Evolutionary conservation across 2,797 vertebrate genomes (phyloP).

Genomic region (Oophaga sylvatica): DNA sequence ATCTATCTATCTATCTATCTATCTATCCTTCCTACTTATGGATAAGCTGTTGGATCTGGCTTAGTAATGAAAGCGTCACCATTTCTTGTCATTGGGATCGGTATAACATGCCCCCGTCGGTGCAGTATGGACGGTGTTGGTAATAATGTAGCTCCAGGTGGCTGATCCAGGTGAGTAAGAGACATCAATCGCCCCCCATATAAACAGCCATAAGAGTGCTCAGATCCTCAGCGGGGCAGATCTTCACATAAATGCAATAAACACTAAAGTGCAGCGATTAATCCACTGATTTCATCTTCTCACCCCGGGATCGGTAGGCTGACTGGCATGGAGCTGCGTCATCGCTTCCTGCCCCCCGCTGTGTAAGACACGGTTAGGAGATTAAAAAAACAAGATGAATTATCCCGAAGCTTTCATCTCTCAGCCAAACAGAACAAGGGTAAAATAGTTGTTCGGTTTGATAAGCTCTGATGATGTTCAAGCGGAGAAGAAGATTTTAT

Average conservation of each 20-base stretch:
- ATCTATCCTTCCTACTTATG: neutral
- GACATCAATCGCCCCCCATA: constrained; percentile 10
- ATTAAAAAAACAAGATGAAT: constrained; percentile 50
- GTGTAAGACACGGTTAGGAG: constrained; percentile 16
- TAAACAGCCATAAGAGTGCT: constrained; percentile 10
- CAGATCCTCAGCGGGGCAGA: constrained; percentile 24
- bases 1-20: constrained; percentile 1
- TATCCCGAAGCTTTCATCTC: constrained; percentile 42
- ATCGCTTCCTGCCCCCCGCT: constrained; percentile 30
- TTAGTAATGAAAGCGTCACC: neutral
- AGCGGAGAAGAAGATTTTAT: neutral
- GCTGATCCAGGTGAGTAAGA: constrained; percentile 17
- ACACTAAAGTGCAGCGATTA: constrained; percentile 35
- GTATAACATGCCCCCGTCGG: neutral
- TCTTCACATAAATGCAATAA: constrained; percentile 32
- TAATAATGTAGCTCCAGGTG: constrained; percentile 20
- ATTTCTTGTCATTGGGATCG: neutral
- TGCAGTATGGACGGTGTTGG: neutral
- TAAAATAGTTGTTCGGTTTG: constrained; percentile 14
- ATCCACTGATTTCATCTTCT: constrained; percentile 44
- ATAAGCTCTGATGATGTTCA: neutral
- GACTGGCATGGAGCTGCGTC: constrained; percentile 8
- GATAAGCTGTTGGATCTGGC: too few species aligned
- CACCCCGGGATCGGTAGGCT: constrained; percentile 37
- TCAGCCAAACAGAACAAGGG: constrained; percentile 19